Evolutionary conservation across 2,797 vertebrate genomes (phyloP), one percentile per base, ranked within the genome.

Genomic region (Poeciliopsis turneri): DNA sequence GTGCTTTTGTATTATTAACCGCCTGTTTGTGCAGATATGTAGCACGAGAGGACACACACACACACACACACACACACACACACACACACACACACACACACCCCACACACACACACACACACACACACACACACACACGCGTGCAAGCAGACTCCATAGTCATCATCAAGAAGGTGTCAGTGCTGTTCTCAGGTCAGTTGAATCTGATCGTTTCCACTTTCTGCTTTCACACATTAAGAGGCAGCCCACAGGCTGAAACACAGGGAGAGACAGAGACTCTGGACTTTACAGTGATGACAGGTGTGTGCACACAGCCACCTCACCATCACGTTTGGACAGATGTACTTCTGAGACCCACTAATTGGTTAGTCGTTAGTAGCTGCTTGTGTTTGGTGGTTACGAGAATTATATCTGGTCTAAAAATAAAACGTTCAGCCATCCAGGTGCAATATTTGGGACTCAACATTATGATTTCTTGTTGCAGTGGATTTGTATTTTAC

Each of bases 131-230:
- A 36, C 36, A 36, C 36, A 39, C 36, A 72, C 72, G 59, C 73
- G 49, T 11, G 2, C 75, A 81, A 59, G 61, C 68, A 75, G 70
- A 74, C 25, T 49, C 86, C 86, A 86, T 84, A 88, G 76, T 83
- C 18, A 80, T 86, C 85, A 90, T 90, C 87, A 86, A 91, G 88
- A 92, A 90, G 88, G 92, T 93, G 93, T 92, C 92, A 88, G 88
- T 92, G 90, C 89, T 86, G 87, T 91, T 93, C 93, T 92, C 92
- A 92, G 92, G 91, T 89, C 92, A 90, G 84, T 92, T 94, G 84
- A 90, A 87, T 92, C 93, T 91, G 91, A 93, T 94, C 90, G 92
- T 90, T 93, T 95, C 92, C 89, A 94, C 90, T 91, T 91, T 89
- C 88, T 94, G 92, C 88, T 86, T 93, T 94, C 92, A 87, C 92